Conservation (phyloP, 1,140 invertebrate genomes). For the Atta texana region DNA sequence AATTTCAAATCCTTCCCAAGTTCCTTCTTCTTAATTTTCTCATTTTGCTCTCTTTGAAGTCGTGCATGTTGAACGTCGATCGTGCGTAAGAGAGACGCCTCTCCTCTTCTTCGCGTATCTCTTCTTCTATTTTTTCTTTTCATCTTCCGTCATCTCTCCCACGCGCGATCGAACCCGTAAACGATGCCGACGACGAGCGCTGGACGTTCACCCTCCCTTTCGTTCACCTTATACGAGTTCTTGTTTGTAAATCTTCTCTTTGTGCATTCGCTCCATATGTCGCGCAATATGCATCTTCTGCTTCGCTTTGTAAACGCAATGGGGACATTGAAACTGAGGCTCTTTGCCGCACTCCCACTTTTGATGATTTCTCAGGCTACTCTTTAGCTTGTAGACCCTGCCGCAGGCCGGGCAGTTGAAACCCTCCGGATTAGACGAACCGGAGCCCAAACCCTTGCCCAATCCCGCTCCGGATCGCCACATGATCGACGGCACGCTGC, state of each 20-base stretch:
- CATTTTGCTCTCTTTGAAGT: not conserved
- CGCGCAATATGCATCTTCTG: conserved; percentile 95
- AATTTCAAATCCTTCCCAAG: not conserved
- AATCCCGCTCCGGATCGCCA: conserved; percentile 83
- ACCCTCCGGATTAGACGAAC: conserved; percentile 85
- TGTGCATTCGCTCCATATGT: conserved; percentile 95
- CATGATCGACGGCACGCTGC: conserved; percentile 85
- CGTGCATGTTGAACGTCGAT: not conserved
- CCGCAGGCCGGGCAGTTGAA: conserved; percentile 93
- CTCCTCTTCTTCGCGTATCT: not conserved
- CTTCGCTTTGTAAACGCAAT: conserved; percentile 93
- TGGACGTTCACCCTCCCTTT: not conserved
- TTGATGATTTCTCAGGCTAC: conserved; percentile 93
- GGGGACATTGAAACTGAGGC: conserved; percentile 93
- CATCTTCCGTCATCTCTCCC: conserved; percentile 11
- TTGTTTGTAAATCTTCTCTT: conserved; percentile 89
- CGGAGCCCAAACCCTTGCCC: conserved; percentile 81
- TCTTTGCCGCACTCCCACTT: conserved; percentile 96
- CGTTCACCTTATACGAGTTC: conserved; percentile 80
- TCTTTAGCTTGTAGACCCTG: conserved; percentile 93
- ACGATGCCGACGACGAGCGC: conserved; percentile 64
- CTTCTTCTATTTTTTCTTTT: conserved; percentile 6
- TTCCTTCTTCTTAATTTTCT: conserved; percentile 15
- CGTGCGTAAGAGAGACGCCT: conserved; percentile 32
- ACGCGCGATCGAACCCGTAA: conserved; percentile 41